Conservation (phyloP, 2,113 vertebrate genomes). For the Clinocottus analis region DNA sequence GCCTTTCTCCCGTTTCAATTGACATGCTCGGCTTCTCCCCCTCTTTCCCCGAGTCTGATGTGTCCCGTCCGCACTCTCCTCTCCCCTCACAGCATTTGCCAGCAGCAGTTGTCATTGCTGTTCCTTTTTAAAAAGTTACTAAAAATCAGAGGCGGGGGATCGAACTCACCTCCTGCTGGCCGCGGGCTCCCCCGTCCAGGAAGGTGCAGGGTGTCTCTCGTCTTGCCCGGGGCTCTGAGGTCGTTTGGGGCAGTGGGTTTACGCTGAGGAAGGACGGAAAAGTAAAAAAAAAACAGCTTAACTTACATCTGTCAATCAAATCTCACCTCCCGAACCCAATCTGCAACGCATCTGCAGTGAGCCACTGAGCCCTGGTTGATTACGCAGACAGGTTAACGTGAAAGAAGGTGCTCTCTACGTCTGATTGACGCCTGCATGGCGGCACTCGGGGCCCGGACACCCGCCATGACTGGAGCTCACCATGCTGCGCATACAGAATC, state of each 20-base stretch:
- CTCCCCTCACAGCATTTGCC: conserved; percentile 8
- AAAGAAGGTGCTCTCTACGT: not conserved
- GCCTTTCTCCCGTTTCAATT: conserved; percentile 58
- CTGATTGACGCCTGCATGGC: conserved; percentile 5
- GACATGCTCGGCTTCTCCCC: conserved; percentile 39
- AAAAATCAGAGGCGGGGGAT: conserved; percentile 4
- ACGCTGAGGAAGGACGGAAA: conserved; percentile 56
- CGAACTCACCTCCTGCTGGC: conserved; percentile 73
- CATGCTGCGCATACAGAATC: conserved; percentile 22
- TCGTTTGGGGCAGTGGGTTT: conserved; percentile 71
- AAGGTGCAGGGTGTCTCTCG: conserved; percentile 76
- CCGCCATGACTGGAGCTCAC: conserved; percentile 15
- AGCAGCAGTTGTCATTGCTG: conserved; percentile 17
- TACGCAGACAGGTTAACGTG: not conserved
- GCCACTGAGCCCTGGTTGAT: not conserved
- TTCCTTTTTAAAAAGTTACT: conserved; percentile 29
- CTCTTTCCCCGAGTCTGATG: not conserved
- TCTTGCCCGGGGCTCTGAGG: conserved; percentile 65
- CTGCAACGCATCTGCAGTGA: not conserved
- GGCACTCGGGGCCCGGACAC: not conserved
- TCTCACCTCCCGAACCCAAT: not conserved
- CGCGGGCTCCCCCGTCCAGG: conserved; percentile 52
- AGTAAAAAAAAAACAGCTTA: not conserved
- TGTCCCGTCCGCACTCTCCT: conserved; percentile 17
- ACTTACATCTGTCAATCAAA: not conserved